Evolutionary conservation across 2,888 invertebrate genomes (phyloP), one percentile per base, ranked within the genome.

Genomic region (Amphipoea oculea): DNA sequence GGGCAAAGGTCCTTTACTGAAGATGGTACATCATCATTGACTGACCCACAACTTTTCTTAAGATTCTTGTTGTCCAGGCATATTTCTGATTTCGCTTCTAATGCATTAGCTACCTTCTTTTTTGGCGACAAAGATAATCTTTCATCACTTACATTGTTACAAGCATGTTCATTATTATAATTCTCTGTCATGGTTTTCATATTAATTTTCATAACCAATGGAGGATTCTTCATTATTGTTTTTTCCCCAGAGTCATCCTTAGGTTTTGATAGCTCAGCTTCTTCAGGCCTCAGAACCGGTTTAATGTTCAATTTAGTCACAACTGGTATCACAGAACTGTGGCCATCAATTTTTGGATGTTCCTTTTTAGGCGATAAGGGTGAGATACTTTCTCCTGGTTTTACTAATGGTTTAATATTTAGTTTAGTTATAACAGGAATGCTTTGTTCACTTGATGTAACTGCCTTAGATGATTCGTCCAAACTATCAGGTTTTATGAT

Each of bases 221-320:
- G 96, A 76, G 96, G 96, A 90, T 96, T 94, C 90, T 96, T 96
- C 17, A 60, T 23, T 14, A 86, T 73, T 68, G 87, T 71, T 76
- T 90, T 92, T 65, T 95, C 96, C 69, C 90, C 93, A 87, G 73
- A 83, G 23, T 94, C 93, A 81, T 93, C 92, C 86, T 89, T 91
- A 70, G 69, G 65, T 89, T 93, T 94, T 66, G 88, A 78, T 76
- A 78, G 76, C 57, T 93, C 93, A 73, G 81, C 73, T 79, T 95
- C 95, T 67, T 95, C 95, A 68, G 96, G 97, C 91, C 96, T 97
- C 20, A 97, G 83, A 74, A 97, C 93, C 70, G 97, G 97, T 91
- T 97, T 97, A 75, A 97, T 97, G 87, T 96, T 96, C 76, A 97
- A 87, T 91, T 96, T 97, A 78, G 96, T 95, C 29, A 97, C 93